These are phyloP conservation scores for Rhagonycha fulva DNA, from an alignment of 2,888 invertebrate genomes.

Conservation along the genomic window DNA sequence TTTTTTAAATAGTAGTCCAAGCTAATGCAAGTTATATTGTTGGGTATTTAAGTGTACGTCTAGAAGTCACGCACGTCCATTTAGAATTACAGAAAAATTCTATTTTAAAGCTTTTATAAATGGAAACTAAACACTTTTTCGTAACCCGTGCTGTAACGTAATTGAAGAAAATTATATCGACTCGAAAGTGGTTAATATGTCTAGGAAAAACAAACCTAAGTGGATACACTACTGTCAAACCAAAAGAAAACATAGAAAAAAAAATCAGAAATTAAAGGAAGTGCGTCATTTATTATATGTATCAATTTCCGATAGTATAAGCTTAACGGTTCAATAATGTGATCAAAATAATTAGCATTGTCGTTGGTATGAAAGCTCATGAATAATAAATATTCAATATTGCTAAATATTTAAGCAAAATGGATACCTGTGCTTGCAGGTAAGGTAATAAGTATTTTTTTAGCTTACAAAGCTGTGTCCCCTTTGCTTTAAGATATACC, in stretches of 20 bases:
- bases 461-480: too few relatives aligned
- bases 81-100: not conserved
- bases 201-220: not conserved
- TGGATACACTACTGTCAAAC: not conserved
- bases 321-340: too few relatives aligned
- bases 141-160: not conserved
- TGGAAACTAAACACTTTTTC: not conserved
- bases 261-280: not conserved
- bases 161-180: not conserved
- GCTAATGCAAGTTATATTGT: not conserved
- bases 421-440: too few relatives aligned
- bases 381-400: too few relatives aligned
- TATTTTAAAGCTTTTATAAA: not conserved
- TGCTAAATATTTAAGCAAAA: too few relatives aligned
- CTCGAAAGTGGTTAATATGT: not conserved
- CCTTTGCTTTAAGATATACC: too few relatives aligned
- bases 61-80: not conserved
- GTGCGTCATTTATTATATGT: not conserved
- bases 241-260: not conserved
- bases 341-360: too few relatives aligned
- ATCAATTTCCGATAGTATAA: not conserved
- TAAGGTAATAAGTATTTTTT: too few relatives aligned
- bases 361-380: too few relatives aligned
- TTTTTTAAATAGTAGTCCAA: not conserved
- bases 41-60: not conserved